These are phyloP conservation scores for Agriopis aurantiaria DNA, from an alignment of 2,888 invertebrate species.

Conservation along the genomic window DNA sequence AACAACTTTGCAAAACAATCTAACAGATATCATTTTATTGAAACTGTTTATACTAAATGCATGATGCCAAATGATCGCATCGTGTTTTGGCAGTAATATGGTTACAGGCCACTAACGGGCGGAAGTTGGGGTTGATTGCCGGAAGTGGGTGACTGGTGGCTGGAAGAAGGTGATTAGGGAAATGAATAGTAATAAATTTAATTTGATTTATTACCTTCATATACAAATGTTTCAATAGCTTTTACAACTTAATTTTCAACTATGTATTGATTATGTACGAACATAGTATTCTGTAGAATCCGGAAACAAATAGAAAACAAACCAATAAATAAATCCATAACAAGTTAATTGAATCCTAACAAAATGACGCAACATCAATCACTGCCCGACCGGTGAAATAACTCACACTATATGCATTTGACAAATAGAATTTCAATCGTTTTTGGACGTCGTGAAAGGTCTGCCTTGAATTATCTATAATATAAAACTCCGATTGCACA, in stretches of 20 bases:
- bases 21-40: not conserved
- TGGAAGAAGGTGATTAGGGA: slow-evolving; percentile 13
- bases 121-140: slow-evolving; percentile 15
- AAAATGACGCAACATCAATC: not conserved
- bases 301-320: not conserved
- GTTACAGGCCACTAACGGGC: not conserved
- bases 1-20: no score
- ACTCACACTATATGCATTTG: not conserved
- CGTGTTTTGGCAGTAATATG: slow-evolving; percentile 29
- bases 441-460: not conserved
- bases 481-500: no score
- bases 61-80: slow-evolving; percentile 21
- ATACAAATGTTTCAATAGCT: not conserved
- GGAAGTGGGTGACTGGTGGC: slow-evolving; percentile 13
- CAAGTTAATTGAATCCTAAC: not conserved
- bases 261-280: not conserved
- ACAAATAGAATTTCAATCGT: not conserved
- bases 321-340: not conserved
- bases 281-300: not conserved
- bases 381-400: not conserved
- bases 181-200: slow-evolving; percentile 16
- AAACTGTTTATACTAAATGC: not conserved
- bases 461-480: no score
- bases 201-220: slow-evolving; percentile 9
- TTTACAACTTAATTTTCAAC: slow-evolving; percentile 10